Base-by-base conservation (phyloP, 2,888 invertebrate species). In the Zelleria hepariella region DNA sequence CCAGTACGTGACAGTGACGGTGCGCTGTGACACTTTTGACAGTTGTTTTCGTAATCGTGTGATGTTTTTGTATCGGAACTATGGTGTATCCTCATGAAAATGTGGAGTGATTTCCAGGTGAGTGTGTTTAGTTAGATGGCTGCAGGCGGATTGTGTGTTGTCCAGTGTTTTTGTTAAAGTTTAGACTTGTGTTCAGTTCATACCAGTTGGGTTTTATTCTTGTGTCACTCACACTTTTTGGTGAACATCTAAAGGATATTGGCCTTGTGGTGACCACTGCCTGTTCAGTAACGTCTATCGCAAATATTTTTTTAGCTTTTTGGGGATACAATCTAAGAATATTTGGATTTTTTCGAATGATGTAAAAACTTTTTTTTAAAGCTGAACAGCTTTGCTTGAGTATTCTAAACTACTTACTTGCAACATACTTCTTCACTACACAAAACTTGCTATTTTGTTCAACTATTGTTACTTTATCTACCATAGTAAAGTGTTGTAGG, bases 81-180 rank as follows among this genome's bases (percentile, higher is more conserved):
- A 88, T 88, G 88, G 82, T 88, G 85, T 82, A 87, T 88, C 81
- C 87, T 82, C 75, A 88, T 88, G 88, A 88, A 88, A 81, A 88
- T 88, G 88, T 88, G 88, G 88, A 88, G 88, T 88, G 88, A 88
- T 83, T 87, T 88, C 73, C 88, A 88, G 86, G 88, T 88, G 71
- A 85, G 87, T 71, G 32, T 10, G 32, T 42, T 42, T 42, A 42
- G 10, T 42, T 42, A 42, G 15, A 3, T 42, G 15, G 1, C 32
- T 42, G 32, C n/a, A 42, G 32, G 15, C 4, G 32, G 10, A 42
- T 42, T 42, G 10, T 42, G 32, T 42, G n/a, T n/a, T n/a, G n/a
- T n/a, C n/a, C n/a, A n/a, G n/a, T n/a, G n/a, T n/a, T n/a, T 42
- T 42, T 42, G 6, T 42, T 42, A 2, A 1, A 42, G 32, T 42